Conservation (phyloP, 2,113 vertebrate genomes). For the Oreotrochilus melanogaster region DNA sequence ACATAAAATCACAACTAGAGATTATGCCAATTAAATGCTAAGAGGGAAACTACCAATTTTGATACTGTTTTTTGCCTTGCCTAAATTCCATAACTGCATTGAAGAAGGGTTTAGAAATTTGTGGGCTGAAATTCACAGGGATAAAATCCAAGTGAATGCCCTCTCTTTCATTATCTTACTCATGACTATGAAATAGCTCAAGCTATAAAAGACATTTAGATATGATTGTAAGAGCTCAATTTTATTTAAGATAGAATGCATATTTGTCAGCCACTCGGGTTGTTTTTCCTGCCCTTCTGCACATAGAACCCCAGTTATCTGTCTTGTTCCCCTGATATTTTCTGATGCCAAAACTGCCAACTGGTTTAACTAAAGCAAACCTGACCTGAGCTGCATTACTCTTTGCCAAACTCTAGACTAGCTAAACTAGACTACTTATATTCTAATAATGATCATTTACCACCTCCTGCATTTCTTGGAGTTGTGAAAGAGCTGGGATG, state of each 20-base stretch:
- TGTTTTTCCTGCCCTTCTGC: neutral
- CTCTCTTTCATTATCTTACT: neutral
- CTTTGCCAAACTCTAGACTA: neutral
- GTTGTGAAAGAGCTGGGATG: neutral
- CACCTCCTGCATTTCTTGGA: neutral
- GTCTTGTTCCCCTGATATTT: neutral
- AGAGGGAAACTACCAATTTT: neutral
- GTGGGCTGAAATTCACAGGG: neutral
- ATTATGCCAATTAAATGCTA: neutral
- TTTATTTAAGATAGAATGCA: neutral
- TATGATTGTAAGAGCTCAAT: neutral
- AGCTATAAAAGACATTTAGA: neutral
- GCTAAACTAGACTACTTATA: neutral
- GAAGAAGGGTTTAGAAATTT: neutral
- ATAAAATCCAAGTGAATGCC: neutral
- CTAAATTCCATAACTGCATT: neutral
- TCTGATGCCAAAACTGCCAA: neutral
- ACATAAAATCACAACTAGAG: neutral
- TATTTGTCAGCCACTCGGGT: neutral
- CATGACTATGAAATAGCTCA: neutral
- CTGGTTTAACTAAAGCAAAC: neutral
- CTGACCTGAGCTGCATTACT: neutral
- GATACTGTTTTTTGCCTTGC: neutral
- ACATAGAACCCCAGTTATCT: neutral
- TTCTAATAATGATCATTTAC: neutral